Conservation (phyloP, 2,888 invertebrate species). For the Euphydryas editha region DNA sequence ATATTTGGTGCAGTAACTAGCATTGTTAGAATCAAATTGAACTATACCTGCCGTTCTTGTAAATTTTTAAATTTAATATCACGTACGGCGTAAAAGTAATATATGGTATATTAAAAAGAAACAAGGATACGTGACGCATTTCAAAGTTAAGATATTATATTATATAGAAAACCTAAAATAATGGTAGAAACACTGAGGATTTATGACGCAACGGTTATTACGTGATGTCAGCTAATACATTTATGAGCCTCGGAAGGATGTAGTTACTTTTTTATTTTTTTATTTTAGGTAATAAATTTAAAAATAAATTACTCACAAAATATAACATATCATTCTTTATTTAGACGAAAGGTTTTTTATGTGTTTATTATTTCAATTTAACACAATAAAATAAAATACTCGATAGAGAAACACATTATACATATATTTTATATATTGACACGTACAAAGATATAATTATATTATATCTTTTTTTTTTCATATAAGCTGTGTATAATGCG, state of each 20-base stretch:
- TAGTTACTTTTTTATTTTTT: neutral
- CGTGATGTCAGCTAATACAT: neutral
- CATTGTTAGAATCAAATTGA: too few relatives aligned
- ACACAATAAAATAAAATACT: too few relatives aligned
- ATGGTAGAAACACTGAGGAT: neutral
- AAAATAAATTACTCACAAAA: neutral
- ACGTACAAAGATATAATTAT: too few relatives aligned
- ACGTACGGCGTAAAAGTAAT: constrained; percentile 5
- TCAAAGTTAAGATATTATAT: neutral
- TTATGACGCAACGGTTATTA: neutral
- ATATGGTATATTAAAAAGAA: constrained; percentile 6
- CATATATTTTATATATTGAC: too few relatives aligned
- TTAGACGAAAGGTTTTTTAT: too few relatives aligned
- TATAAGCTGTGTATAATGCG: too few relatives aligned
- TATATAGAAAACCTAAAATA: constrained; percentile 7
- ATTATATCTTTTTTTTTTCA: too few relatives aligned
- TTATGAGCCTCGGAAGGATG: neutral
- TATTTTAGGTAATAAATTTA: neutral
- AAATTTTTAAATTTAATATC: neutral
- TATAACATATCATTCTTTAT: too few relatives aligned
- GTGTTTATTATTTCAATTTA: too few relatives aligned
- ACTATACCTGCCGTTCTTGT: neutral
- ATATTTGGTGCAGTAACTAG: too few relatives aligned
- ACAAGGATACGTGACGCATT: neutral
- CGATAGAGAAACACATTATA: too few relatives aligned